Conservation (phyloP, 2,113 vertebrate species). For the Gobio gobio region DNA sequence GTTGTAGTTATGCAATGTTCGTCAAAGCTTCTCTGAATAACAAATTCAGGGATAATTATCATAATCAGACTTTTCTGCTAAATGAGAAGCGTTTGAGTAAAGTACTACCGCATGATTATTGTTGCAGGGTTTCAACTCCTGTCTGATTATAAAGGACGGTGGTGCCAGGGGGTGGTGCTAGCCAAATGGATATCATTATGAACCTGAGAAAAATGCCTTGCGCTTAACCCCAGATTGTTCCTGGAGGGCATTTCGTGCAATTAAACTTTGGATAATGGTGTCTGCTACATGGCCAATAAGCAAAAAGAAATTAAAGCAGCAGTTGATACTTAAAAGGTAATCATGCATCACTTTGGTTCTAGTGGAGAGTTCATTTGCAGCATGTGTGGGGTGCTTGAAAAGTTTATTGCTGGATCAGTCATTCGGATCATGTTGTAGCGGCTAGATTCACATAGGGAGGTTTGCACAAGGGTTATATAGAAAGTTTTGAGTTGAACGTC, state of each 20-base stretch:
- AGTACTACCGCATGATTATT: background rate
- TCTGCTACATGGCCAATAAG: slow-evolving; percentile 10
- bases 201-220: slow-evolving; percentile 16
- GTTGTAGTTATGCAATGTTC: background rate
- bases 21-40: background rate
- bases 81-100: slow-evolving; percentile 16
- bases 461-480: background rate
- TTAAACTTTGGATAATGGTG: slow-evolving; percentile 1
- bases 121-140: background rate
- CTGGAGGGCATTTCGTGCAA: slow-evolving; percentile 4
- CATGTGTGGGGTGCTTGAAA: background rate
- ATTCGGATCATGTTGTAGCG: background rate
- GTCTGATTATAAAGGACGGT: slow-evolving; percentile 9
- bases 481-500: too few species aligned
- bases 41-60: background rate
- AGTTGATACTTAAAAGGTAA: background rate
- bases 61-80: slow-evolving; percentile 11
- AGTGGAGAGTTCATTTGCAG: background rate
- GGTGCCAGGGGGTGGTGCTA: background rate
- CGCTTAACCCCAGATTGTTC: slow-evolving; percentile 12
- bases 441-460: background rate
- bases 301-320: background rate
- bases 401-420: background rate
- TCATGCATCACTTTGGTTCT: background rate
- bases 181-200: slow-evolving; percentile 29